Conservation (phyloP, 2,113 vertebrate species). For the Gasterosteus nipponicus region DNA sequence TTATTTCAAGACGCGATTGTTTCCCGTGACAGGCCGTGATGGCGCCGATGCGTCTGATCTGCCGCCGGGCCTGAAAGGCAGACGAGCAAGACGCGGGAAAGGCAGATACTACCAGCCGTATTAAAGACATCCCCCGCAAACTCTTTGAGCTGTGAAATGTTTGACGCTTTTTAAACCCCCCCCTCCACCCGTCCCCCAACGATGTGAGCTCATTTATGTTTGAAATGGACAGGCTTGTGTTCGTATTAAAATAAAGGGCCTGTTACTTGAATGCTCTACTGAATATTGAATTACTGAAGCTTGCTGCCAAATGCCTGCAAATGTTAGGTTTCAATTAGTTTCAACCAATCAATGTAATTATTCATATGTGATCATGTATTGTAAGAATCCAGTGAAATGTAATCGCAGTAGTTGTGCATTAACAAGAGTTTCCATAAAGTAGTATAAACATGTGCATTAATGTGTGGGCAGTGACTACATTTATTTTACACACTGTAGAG, state of each 20-base stretch:
- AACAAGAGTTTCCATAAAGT: not conserved
- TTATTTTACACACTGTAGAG: no score
- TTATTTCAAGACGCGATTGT: slow-evolving; percentile 74
- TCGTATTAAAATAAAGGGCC: not conserved
- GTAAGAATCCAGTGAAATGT: not conserved
- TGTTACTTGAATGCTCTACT: not conserved
- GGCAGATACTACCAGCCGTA: slow-evolving; percentile 60
- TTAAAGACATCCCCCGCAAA: slow-evolving; percentile 68
- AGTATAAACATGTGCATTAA: not conserved
- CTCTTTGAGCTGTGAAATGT: slow-evolving; percentile 70
- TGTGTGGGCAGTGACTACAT: not conserved
- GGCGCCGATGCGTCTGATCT: slow-evolving; percentile 73
- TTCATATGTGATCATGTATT: not conserved
- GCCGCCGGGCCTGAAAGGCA: slow-evolving; percentile 65
- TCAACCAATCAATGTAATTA: not conserved
- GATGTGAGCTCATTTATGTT: not conserved
- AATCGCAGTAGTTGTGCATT: not conserved
- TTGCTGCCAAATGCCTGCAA: not conserved
- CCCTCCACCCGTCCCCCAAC: not conserved
- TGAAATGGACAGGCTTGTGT: slow-evolving; percentile 9
- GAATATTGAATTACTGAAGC: not conserved
- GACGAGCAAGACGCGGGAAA: slow-evolving; percentile 46
- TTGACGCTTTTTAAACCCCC: slow-evolving; percentile 57
- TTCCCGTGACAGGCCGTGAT: slow-evolving; percentile 62
- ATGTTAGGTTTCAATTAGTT: not conserved